phyloP scores from a whole-genome alignment of 2,888 invertebrate species.

The Eubasilissa splendida region DNA sequence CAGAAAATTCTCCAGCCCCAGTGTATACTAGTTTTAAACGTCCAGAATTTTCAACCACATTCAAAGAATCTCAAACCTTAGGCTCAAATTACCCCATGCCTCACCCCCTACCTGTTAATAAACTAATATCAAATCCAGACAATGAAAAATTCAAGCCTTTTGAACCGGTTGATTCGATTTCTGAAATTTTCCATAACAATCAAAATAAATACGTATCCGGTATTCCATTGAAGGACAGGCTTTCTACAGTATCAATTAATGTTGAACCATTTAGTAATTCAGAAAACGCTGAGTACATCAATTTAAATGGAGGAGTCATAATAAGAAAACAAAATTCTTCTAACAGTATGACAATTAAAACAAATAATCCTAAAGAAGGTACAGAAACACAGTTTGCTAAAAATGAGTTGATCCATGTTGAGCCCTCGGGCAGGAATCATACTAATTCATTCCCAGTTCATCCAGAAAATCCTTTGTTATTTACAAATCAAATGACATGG shows the following conservation, averaged over 20 bases:
- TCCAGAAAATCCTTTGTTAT: constrained; percentile 63
- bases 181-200: neutral
- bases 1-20: constrained; percentile 64
- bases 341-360: constrained; percentile 38
- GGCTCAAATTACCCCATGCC: constrained; percentile 76
- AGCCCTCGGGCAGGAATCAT: constrained; percentile 61
- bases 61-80: constrained; percentile 75
- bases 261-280: constrained; percentile 66
- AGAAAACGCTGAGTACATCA: constrained; percentile 67
- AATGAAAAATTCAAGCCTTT: constrained; percentile 51
- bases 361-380: constrained; percentile 28
- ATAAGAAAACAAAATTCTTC: constrained; percentile 65
- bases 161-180: constrained; percentile 4
- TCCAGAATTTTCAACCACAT: constrained; percentile 75
- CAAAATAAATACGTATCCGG: constrained; percentile 57
- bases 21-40: constrained; percentile 80
- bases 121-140: constrained; percentile 70
- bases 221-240: constrained; percentile 70
- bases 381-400: constrained; percentile 55
- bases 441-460: constrained; percentile 38
- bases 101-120: constrained; percentile 79
- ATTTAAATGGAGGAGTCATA: constrained; percentile 69
- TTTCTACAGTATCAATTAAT: constrained; percentile 68
- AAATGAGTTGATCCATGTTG: constrained; percentile 61
- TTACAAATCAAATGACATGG: constrained; percentile 70